A percentile compares a stretch with the other conserved stretches of the same genome.
These are phyloP conservation scores for Mycalesis mineus DNA, from an alignment of 2,888 invertebrate species.

Conservation along the genomic window DNA sequence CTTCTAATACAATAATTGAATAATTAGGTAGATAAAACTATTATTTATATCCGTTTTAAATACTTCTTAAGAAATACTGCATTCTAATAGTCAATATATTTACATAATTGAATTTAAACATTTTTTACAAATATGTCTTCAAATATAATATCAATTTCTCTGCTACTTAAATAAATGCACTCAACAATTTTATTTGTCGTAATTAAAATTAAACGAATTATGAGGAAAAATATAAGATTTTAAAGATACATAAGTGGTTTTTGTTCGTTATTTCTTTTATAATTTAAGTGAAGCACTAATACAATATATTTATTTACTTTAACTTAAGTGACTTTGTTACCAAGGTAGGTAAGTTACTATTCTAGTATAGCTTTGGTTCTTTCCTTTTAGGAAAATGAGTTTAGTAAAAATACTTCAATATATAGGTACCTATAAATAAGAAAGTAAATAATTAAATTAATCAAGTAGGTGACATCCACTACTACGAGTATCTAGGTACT, in stretches of 20 bases:
- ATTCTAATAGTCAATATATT: conserved; percentile 1
- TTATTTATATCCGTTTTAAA: background rate
- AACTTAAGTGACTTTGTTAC: background rate
- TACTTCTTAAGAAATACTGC: conserved; percentile 7
- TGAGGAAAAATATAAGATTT: too few relatives aligned
- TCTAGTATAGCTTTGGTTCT: conserved; percentile 5
- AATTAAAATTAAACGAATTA: too few relatives aligned
- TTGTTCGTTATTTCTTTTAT: too few relatives aligned
- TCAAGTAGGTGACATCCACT: background rate
- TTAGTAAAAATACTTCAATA: background rate
- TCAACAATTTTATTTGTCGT: too few relatives aligned
- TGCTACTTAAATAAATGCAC: too few relatives aligned
- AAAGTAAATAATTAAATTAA: background rate
- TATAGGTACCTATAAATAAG: background rate
- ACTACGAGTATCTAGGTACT: background rate
- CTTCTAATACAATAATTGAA: conserved; percentile 2
- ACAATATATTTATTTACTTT: background rate
- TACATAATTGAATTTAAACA: conserved; percentile 3
- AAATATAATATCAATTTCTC: too few relatives aligned
- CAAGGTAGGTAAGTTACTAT: background rate
- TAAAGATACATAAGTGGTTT: too few relatives aligned
- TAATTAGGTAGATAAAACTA: conserved; percentile 1
- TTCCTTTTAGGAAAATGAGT: conserved; percentile 7
- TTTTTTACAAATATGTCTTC: background rate
- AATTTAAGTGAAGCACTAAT: background rate